phyloP scores from a whole-genome alignment of 2,113 vertebrate genomes.

The Crotophaga sulcirostris region DNA sequence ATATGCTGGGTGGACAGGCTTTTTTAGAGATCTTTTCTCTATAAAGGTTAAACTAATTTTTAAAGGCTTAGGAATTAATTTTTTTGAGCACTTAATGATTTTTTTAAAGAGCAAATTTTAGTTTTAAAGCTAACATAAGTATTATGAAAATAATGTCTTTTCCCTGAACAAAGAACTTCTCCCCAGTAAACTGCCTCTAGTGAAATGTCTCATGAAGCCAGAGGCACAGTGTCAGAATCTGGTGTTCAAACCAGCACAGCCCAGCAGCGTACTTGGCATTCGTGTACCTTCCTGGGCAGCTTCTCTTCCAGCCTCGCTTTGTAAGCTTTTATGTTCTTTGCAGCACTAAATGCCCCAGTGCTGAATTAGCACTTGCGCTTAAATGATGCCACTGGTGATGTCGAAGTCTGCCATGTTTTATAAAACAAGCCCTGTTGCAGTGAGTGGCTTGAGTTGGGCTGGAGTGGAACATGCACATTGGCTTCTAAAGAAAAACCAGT shows the following conservation, averaged over 20 bases:
- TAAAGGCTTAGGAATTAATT: neutral
- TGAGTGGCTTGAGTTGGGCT: neutral
- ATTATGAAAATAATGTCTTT: neutral
- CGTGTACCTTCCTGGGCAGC: rapidly evolving
- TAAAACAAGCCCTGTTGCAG: neutral
- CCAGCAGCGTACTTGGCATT: rapidly evolving
- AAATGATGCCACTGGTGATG: neutral
- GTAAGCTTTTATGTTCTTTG: neutral
- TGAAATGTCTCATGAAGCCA: neutral
- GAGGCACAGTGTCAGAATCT: rapidly evolving
- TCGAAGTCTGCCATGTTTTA: neutral
- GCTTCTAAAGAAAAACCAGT: neutral
- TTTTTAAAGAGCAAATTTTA: neutral
- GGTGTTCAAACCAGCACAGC: neutral
- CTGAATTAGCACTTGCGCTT: neutral
- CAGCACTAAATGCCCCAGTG: neutral
- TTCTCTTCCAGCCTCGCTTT: neutral
- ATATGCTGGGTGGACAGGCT: neutral
- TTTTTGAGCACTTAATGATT: neutral
- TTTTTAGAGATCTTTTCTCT: neutral
- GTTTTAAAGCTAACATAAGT: neutral
- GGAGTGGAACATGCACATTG: rapidly evolving
- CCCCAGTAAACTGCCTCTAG: neutral
- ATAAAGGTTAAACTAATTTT: neutral
- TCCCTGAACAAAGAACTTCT: neutral